These are phyloP conservation scores for Thecophora atra DNA, from an alignment of 2,888 invertebrate species.

Conservation along the genomic window DNA sequence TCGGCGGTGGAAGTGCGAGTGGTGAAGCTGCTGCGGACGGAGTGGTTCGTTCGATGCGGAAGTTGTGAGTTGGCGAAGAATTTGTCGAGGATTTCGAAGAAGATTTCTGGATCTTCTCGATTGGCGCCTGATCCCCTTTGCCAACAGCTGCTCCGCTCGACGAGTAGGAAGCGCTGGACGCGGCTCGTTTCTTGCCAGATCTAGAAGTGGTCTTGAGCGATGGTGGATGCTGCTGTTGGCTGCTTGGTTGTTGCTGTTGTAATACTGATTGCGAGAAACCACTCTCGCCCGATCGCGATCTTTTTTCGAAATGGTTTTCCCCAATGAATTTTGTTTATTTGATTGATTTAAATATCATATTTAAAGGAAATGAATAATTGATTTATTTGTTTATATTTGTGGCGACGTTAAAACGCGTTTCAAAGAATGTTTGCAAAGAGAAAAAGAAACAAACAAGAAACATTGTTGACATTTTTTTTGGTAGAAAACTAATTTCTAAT, in stretches of 20 bases:
- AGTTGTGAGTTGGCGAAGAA: constrained; percentile 43
- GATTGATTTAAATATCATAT: neutral
- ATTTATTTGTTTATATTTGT: constrained; percentile 4
- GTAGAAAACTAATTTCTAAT: neutral
- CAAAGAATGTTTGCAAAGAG: constrained; percentile 23
- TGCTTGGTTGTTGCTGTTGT: constrained; percentile 46
- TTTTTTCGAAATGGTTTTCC: constrained; percentile 41
- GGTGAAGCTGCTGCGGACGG: constrained; percentile 47
- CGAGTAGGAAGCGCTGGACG: constrained; percentile 44
- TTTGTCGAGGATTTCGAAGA: constrained; percentile 45
- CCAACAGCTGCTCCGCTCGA: constrained; percentile 44
- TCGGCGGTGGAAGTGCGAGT: constrained; percentile 48
- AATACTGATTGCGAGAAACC: constrained; percentile 50
- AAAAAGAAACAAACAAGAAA: constrained; percentile 32
- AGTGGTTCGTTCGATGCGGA: constrained; percentile 46
- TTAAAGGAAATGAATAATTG: neutral
- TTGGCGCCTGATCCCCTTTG: constrained; percentile 41
- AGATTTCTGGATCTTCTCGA: constrained; percentile 48
- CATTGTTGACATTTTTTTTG: constrained; percentile 14
- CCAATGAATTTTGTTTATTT: constrained; percentile 24
- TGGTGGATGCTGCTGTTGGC: constrained; percentile 47
- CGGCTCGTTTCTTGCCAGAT: constrained; percentile 63
- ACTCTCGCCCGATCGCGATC: constrained; percentile 60
- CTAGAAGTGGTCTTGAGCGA: constrained; percentile 54
- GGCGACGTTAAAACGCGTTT: constrained; percentile 14